phyloP scores from a whole-genome alignment of 2,113 vertebrate genomes.

The Equus przewalskii region DNA sequence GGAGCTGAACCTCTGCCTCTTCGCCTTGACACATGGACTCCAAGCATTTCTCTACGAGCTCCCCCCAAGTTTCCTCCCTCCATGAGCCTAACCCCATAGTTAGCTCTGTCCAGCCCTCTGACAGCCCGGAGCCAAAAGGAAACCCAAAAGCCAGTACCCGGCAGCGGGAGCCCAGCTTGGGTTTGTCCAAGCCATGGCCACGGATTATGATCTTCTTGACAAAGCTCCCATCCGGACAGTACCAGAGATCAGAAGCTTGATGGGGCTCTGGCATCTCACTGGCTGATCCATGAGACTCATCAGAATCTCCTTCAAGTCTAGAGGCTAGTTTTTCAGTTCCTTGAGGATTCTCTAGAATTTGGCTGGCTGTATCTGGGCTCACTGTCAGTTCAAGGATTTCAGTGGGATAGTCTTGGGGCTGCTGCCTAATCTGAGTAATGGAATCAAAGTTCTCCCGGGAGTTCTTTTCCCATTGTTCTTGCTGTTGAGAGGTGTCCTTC shows the following conservation, averaged over 20 bases:
- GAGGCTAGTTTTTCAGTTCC: neutral
- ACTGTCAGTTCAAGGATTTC: neutral
- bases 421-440: conserved; percentile 33
- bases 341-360: neutral
- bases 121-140: conserved; percentile 80
- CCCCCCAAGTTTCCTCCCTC: conserved; percentile 86
- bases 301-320: conserved; percentile 40
- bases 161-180: conserved; percentile 90
- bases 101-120: conserved; percentile 84
- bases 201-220: conserved; percentile 78
- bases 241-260: conserved; percentile 69
- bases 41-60: conserved; percentile 91
- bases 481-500: neutral
- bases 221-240: conserved; percentile 85
- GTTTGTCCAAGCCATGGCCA: conserved; percentile 85
- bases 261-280: neutral
- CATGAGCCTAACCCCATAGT: conserved; percentile 84
- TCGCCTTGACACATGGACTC: conserved; percentile 92
- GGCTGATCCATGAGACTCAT: neutral
- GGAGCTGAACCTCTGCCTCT: conserved; percentile 71
- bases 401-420: neutral
- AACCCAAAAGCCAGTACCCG: conserved; percentile 80
- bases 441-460: neutral
- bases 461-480: conserved; percentile 37
- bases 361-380: neutral